Base-by-base conservation (phyloP, 1,140 invertebrate species). In the Hermetia illucens region DNA sequence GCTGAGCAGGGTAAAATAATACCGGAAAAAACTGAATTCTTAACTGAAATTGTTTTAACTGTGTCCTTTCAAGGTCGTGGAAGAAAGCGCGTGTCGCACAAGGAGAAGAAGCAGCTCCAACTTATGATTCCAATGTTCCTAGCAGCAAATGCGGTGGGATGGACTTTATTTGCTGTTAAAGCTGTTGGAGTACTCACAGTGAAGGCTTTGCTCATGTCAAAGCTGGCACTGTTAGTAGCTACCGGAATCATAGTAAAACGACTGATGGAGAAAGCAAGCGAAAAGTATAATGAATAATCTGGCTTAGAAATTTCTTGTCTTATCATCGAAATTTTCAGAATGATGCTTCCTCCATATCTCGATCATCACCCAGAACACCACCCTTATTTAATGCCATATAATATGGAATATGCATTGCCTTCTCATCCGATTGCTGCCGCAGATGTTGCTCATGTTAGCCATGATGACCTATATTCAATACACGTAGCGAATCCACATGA, bases 121-220 rank as follows among this genome's bases (percentile, higher is more conserved):
- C 61, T 72, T 39, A 58, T 74, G 16, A 55, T 76, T 18, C 74
- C 74, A 15, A 58, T 75, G 46, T 51, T 77, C 18, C 58, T 77
- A 43, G 74, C 74, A 15, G 70, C 74, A 51, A 75, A 74, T 42
- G 67, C 69, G 2, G 68, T 73, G 2, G 69, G 69, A 12, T 62
- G 69, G 34, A 64, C 66, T 12, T 63, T 74, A 39, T 63, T 74
- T 19, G 66, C 65, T 0, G 52, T 75, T 33, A 64, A 67, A 21
- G 58, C 71, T 19, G 68, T 77, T 21, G 66, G 71, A 2, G 44
- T 70, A 1, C 55, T 78, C 1, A 71, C 72, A 0, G 44, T 77
- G 3, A 75, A 77, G 50, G 71, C 74, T 0, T 62, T 75, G 39
- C 49, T 71, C 13, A 61, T 74, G 2, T 74, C 72, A 19, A 77